Conservation (phyloP, 2,113 vertebrate genomes). For the Leptobrachium ailaonicum region DNA sequence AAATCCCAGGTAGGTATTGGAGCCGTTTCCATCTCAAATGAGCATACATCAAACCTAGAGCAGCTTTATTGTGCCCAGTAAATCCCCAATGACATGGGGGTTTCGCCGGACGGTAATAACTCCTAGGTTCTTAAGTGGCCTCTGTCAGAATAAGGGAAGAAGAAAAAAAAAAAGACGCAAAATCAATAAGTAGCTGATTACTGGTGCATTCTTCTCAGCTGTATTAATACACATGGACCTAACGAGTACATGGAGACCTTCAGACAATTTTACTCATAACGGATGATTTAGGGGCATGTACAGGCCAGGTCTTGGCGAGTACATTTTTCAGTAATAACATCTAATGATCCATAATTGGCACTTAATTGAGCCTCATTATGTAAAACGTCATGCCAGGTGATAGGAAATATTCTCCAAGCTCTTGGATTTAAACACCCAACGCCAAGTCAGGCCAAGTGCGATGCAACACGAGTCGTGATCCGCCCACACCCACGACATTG, state of each 20-base stretch:
- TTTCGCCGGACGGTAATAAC: background rate
- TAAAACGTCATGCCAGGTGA: slow-evolving; percentile 18
- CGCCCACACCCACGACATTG: background rate
- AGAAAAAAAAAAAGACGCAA: background rate
- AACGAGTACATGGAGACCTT: background rate
- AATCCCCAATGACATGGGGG: background rate
- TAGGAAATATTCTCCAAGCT: slow-evolving; percentile 20
- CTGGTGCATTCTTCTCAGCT: background rate
- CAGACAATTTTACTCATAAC: background rate
- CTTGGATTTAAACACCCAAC: background rate
- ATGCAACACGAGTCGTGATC: background rate
- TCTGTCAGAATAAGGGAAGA: too few relatives aligned
- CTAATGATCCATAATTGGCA: slow-evolving; percentile 27
- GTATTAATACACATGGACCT: background rate
- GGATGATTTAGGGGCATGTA: background rate
- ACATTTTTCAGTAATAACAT: slow-evolving; percentile 23
- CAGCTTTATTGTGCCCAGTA: background rate
- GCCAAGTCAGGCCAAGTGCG: background rate
- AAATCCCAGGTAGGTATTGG: background rate
- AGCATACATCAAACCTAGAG: background rate
- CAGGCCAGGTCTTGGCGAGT: slow-evolving; percentile 3
- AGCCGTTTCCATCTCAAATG: background rate
- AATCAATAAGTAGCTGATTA: background rate
- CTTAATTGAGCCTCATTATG: slow-evolving; percentile 23
- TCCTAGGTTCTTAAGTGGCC: background rate